Conservation (phyloP, 2,797 vertebrate genomes). For the Fistularia commersonii region DNA sequence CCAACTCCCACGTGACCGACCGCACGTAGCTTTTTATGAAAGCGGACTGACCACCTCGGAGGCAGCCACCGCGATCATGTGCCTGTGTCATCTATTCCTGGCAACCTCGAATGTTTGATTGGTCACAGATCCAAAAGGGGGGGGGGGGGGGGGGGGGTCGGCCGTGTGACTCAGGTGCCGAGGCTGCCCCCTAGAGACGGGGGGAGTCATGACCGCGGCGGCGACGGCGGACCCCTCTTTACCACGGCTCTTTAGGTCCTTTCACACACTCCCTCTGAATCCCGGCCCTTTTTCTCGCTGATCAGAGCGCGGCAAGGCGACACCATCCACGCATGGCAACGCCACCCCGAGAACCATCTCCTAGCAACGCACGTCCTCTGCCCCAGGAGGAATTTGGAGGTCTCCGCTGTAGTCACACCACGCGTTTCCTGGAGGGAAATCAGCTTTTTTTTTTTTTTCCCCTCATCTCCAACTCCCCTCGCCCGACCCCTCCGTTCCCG, state of each 20-base stretch:
- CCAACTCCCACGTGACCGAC: conserved; percentile 34
- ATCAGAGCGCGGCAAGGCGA: conserved; percentile 60
- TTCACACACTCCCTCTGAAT: conserved; percentile 46
- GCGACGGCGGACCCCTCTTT: conserved; percentile 5
- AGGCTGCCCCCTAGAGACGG: conserved; percentile 65
- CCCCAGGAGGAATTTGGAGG: conserved; percentile 80
- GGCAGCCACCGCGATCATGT: conserved; percentile 57
- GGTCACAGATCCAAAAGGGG: conserved; percentile 45
- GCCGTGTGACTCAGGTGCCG: conserved; percentile 60
- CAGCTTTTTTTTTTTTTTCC: conserved; percentile 49
- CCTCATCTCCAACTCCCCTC: conserved; percentile 30
- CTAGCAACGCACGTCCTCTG: conserved; percentile 77
- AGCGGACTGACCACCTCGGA: conserved; percentile 45
- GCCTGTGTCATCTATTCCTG: conserved; percentile 66
- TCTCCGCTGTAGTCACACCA: conserved; percentile 75
- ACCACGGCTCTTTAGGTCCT: conserved; percentile 25
- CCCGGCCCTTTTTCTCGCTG: conserved; percentile 49
- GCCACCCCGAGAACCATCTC: conserved; percentile 73
- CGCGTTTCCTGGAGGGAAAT: conserved; percentile 78
- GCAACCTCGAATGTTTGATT: conserved; percentile 53
- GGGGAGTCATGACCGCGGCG: conserved; percentile 47
- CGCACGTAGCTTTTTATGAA: conserved; percentile 31
- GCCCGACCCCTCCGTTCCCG: conserved; percentile 45
- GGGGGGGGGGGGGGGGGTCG: conserved; percentile 26
- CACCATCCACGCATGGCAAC: conserved; percentile 72